Evolutionary conservation across 2,797 vertebrate genomes (phyloP).

Genomic region (Scarus forsteni): DNA sequence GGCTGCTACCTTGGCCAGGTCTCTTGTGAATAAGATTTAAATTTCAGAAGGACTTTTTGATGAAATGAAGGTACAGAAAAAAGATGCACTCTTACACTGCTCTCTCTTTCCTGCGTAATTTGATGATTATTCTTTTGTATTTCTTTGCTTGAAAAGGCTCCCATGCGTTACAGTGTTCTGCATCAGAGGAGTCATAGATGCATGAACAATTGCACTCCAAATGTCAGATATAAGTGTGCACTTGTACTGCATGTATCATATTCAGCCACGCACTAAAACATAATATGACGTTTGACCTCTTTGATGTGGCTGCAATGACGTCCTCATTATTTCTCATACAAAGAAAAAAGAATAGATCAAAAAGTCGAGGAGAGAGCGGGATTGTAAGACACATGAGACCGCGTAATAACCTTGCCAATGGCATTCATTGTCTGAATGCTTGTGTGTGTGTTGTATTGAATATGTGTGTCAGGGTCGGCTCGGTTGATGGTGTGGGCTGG

Average conservation of each 20-base stretch:
- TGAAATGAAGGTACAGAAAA: too few species aligned
- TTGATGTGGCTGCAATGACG: constrained; percentile 62
- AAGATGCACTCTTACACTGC: too few species aligned
- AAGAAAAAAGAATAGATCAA: constrained; percentile 53
- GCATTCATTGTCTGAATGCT: constrained; percentile 50
- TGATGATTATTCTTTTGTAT: background rate
- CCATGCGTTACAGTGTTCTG: background rate
- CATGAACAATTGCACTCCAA: background rate
- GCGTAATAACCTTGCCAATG: constrained; percentile 79
- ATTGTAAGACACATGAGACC: constrained; percentile 58
- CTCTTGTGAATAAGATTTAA: too few species aligned
- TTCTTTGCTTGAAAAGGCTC: constrained; percentile 1
- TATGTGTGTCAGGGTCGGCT: constrained; percentile 3
- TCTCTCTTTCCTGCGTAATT: too few species aligned
- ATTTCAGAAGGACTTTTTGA: too few species aligned
- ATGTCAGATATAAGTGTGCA: constrained; percentile 24
- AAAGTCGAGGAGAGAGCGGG: constrained; percentile 46
- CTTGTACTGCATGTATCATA: constrained; percentile 29
- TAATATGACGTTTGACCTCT: constrained; percentile 40
- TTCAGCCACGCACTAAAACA: constrained; percentile 20
- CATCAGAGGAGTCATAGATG: constrained; percentile 7
- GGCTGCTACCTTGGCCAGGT: too few species aligned
- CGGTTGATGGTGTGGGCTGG: constrained; percentile 23
- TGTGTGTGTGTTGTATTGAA: constrained; percentile 9
- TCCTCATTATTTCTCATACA: constrained; percentile 76